Base-by-base conservation (phyloP, 2,113 vertebrate genomes). In the Pseudorectes ferrugineus region DNA sequence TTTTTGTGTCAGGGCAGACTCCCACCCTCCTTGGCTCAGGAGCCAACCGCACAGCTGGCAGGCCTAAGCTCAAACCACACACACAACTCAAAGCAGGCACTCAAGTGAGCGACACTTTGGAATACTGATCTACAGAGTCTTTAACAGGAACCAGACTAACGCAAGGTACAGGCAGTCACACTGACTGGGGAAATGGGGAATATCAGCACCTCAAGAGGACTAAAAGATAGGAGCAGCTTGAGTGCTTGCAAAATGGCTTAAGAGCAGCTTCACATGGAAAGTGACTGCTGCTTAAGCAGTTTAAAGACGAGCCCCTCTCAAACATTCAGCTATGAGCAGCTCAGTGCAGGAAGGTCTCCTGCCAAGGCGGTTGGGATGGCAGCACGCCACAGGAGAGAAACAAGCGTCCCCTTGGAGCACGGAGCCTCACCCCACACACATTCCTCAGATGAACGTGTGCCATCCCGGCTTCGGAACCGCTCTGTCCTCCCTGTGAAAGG, bases 251-350 rank as follows among this genome's bases (percentile, higher is more conserved):
- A 87, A 84, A 77, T 22, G 68, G 55, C 81, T 70, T 51, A 59
- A 72, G 45, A 91, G 67, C 58, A 61, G 80, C 72, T 91, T 91
- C 68, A 63, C 54, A 8, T 36, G 45, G 58, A 35, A 88, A 80
- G 63, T 51, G 54, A 68, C 49, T n/a, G 54, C 54, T 73, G 29
- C 72, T 84, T 76, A 52, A 91, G 76, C n/a, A 65, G 59, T 73
- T 84, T 89, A 59, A 40, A 86, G 72, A 55, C 9, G 4, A 73
- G 54, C 13, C n/a, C 59, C 72, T 93, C 76, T 86, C 87, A 52
- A 93, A 73, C 73, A 70, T 5, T n/a, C 68, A 87, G 68, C 40
- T 68, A 61, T 4, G 18, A 86, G 84, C 68, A 77, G 76, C 54
- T 83, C 57, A 38, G 12, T 7, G 23, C 35, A 63, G 49, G 62